Evolutionary conservation across 2,888 invertebrate species (phyloP).

Genomic region (Caenorhabditis wallacei): DNA sequence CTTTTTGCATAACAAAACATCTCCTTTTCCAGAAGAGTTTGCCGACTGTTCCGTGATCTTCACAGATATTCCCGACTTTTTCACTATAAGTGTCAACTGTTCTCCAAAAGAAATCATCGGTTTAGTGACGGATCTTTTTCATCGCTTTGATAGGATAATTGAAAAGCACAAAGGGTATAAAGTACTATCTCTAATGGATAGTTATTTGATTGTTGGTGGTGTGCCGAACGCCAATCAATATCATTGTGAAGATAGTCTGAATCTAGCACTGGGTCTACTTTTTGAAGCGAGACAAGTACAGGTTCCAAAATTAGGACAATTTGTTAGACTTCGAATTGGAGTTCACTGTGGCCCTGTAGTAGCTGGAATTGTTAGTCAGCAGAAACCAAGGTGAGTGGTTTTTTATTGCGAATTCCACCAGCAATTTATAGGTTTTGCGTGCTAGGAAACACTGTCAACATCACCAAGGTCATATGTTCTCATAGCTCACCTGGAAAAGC

Average conservation of each 20-base stretch:
- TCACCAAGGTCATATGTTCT: constrained; percentile 72
- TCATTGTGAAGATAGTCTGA: constrained; percentile 82
- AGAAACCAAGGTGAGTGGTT: constrained; percentile 75
- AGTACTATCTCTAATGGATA: constrained; percentile 83
- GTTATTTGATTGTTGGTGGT: constrained; percentile 83
- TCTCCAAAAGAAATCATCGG: constrained; percentile 80
- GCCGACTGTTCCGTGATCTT: constrained; percentile 82
- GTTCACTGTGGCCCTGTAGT: constrained; percentile 79
- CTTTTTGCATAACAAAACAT: too few relatives aligned
- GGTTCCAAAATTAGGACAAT: constrained; percentile 76
- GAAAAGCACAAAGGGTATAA: constrained; percentile 78
- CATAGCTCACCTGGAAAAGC: constrained; percentile 73
- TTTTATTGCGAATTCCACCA: too few relatives aligned
- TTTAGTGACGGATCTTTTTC: constrained; percentile 84
- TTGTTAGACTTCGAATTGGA: constrained; percentile 74
- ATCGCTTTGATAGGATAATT: constrained; percentile 79
- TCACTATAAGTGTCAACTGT: constrained; percentile 83
- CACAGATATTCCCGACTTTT: constrained; percentile 84
- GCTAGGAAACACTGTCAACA: constrained; percentile 77
- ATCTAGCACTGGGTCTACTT: constrained; percentile 83
- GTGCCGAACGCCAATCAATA: constrained; percentile 81
- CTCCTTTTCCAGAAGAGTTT: constrained; percentile 78
- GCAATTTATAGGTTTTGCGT: constrained; percentile 74
- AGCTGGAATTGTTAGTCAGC: constrained; percentile 78
- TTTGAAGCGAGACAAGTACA: constrained; percentile 79